Evolutionary conservation across 2,113 vertebrate species (phyloP).

Genomic region (Odontesthes bonariensis): DNA sequence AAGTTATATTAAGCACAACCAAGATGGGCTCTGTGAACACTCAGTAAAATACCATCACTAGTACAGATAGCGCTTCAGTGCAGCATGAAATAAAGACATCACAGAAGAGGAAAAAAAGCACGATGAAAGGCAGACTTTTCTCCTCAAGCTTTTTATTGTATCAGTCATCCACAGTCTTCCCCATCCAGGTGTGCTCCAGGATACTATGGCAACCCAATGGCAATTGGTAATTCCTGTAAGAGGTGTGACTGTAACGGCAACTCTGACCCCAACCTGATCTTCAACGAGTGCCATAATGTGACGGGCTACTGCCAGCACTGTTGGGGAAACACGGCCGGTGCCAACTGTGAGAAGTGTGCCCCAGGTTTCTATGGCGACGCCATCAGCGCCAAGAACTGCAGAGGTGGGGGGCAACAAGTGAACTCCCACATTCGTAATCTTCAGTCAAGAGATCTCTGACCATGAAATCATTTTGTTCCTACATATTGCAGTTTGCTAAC

Average conservation of each 20-base stretch:
- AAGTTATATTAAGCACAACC: background rate
- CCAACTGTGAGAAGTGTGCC: constrained; percentile 90
- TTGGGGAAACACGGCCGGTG: constrained; percentile 89
- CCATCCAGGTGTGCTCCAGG: constrained; percentile 91
- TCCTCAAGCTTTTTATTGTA: background rate
- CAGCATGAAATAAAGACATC: no score
- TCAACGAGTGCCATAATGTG: constrained; percentile 94
- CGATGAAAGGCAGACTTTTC: no score
- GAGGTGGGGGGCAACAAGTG: constrained; percentile 80
- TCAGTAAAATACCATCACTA: background rate
- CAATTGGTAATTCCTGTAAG: constrained; percentile 88
- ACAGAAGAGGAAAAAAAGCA: no score
- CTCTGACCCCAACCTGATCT: constrained; percentile 95
- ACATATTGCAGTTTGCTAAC: no score
- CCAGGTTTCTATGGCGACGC: constrained; percentile 93
- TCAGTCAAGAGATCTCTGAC: background rate
- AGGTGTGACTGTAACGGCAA: constrained; percentile 97
- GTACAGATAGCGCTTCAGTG: no score
- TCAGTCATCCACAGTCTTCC: constrained; percentile 6
- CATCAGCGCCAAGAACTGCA: constrained; percentile 89
- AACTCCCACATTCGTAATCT: background rate
- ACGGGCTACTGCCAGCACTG: constrained; percentile 94
- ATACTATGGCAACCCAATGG: constrained; percentile 95
- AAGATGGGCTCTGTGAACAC: background rate
- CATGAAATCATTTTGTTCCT: no score